Evolutionary conservation across 2,888 invertebrate species (phyloP).

Genomic region (Sinodicranocentrus sp.): DNA sequence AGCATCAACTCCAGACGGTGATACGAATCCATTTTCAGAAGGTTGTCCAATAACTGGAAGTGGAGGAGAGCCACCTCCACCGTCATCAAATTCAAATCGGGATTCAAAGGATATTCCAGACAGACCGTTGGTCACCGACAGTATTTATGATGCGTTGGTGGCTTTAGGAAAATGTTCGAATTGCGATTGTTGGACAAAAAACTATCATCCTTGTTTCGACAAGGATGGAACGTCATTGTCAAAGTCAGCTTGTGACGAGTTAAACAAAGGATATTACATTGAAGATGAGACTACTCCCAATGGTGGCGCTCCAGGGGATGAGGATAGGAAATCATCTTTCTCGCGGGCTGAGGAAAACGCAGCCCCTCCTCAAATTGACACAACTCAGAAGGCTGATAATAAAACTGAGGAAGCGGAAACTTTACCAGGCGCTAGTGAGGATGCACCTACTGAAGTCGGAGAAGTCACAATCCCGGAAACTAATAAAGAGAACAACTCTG

Average conservation of each 20-base stretch:
- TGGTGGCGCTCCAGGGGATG: not conserved
- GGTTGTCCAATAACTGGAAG: too few species aligned
- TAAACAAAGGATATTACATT: not conserved
- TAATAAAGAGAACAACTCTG: too few species aligned
- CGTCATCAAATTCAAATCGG: not conserved
- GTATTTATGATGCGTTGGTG: not conserved
- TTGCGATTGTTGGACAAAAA: constrained; percentile 1
- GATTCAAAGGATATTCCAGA: not conserved
- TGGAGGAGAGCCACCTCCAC: too few species aligned
- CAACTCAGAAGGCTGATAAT: not conserved
- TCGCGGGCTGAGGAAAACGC: not conserved
- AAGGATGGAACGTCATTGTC: not conserved
- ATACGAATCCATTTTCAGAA: not conserved
- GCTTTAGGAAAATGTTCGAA: not conserved
- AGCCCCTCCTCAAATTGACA: too few species aligned
- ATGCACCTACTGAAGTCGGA: too few species aligned
- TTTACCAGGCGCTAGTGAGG: too few species aligned
- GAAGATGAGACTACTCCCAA: not conserved
- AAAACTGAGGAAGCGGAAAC: not conserved
- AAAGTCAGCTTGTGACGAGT: not conserved
- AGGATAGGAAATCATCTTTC: not conserved
- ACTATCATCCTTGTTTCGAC: constrained; percentile 14
- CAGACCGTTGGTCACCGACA: not conserved
- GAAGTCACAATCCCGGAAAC: too few species aligned
- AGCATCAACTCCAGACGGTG: not conserved